Evolutionary conservation across 1,140 invertebrate species (phyloP).

Genomic region (Bombus confusus): DNA sequence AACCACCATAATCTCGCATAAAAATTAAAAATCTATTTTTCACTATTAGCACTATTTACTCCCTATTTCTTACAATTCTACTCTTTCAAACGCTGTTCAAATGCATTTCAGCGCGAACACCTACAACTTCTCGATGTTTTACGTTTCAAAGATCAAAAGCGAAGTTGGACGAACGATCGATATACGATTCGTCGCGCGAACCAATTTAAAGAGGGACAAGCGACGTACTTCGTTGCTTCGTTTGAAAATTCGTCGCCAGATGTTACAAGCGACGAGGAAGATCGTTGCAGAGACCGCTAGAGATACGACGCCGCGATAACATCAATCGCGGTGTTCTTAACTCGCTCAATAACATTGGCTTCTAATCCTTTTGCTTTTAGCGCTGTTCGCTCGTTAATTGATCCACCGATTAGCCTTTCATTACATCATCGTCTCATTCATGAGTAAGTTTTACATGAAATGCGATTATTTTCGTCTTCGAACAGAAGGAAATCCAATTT

Average conservation of each 20-base stretch:
- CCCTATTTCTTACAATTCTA: no score
- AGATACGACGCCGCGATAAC: constrained; percentile 33
- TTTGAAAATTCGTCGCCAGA: constrained; percentile 35
- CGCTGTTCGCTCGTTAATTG: constrained; percentile 30
- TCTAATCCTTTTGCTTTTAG: constrained; percentile 20
- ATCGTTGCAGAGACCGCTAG: constrained; percentile 25
- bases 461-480: neutral
- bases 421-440: constrained; percentile 1
- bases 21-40: no score
- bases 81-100: no score
- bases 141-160: neutral
- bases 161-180: neutral
- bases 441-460: neutral
- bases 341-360: constrained; percentile 33
- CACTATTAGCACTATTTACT: no score
- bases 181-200: constrained; percentile 1
- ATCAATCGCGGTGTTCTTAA: constrained; percentile 39
- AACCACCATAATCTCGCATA: no score
- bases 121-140: neutral
- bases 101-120: no score
- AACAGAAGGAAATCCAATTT: neutral
- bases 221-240: neutral
- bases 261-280: constrained; percentile 18
- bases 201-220: neutral
- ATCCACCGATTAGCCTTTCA: constrained; percentile 8